These are phyloP conservation scores for Hemithea aestivaria DNA, from an alignment of 2,888 invertebrate genomes.

Conservation along the genomic window DNA sequence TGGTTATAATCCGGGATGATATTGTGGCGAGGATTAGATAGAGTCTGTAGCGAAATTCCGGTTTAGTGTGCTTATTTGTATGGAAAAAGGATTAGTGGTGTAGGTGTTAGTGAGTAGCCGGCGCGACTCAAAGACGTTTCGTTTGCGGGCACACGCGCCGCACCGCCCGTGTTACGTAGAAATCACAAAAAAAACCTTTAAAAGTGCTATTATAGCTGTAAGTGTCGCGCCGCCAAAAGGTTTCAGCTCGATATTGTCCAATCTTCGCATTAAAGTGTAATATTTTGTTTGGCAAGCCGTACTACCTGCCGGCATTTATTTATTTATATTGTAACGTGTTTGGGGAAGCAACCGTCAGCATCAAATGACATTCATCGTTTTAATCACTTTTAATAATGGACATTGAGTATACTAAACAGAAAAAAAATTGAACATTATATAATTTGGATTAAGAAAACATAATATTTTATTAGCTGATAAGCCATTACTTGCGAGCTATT, in stretches of 20 bases:
- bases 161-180: constrained; percentile 56
- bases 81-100: constrained; percentile 64
- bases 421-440: too few relatives aligned
- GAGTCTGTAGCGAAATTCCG: constrained; percentile 67
- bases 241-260: constrained; percentile 35
- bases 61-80: constrained; percentile 60
- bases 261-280: constrained; percentile 28
- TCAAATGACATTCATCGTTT: constrained; percentile 5
- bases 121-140: constrained; percentile 40
- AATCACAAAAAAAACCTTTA: constrained; percentile 39
- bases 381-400: too few relatives aligned
- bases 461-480: constrained; percentile 29
- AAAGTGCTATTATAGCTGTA: constrained; percentile 40
- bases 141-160: constrained; percentile 37
- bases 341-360: neutral
- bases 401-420: too few relatives aligned
- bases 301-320: constrained; percentile 18
- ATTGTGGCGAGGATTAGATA: constrained; percentile 62
- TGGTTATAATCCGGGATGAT: constrained; percentile 65
- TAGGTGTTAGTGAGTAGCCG: constrained; percentile 49
- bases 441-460: constrained; percentile 4
- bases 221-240: constrained; percentile 35
- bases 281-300: constrained; percentile 19
- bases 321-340: constrained; percentile 2
- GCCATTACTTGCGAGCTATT: constrained; percentile 28